A percentile compares a stretch with the other conserved stretches of the same genome.
These are phyloP conservation scores for Tenrec ecaudatus DNA, from an alignment of 2,113 vertebrate species.

Conservation along the genomic window DNA sequence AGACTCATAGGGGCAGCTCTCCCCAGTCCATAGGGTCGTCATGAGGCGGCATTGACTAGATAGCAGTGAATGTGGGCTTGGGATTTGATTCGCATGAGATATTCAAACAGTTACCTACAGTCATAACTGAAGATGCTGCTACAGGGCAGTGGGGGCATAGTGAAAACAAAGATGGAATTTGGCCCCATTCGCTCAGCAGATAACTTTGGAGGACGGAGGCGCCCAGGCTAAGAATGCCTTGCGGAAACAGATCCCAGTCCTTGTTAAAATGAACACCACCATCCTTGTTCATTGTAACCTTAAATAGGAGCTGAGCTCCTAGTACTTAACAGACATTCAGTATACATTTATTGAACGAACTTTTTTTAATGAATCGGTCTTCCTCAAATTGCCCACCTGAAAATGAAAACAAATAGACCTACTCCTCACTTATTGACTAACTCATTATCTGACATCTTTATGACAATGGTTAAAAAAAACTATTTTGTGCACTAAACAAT, in stretches of 20 bases:
- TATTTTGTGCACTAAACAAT: background rate
- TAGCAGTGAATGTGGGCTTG: no score
- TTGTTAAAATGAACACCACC: conserved; percentile 25
- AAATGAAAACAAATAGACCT: conserved; percentile 8
- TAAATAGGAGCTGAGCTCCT: conserved; percentile 9
- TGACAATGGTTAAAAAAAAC: background rate
- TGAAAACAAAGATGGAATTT: background rate
- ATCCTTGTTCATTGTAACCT: background rate
- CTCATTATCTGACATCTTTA: background rate
- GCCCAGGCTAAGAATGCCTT: background rate
- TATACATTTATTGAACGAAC: conserved; percentile 40
- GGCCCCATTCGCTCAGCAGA: background rate
- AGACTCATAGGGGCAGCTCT: no score
- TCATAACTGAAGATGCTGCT: conserved; percentile 31
- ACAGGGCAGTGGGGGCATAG: background rate
- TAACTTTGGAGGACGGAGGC: background rate
- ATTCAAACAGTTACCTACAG: background rate
- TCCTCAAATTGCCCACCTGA: conserved; percentile 39
- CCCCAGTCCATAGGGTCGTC: no score
- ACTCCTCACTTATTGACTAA: background rate
- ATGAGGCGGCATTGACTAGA: no score
- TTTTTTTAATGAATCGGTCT: background rate
- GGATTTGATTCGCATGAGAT: background rate
- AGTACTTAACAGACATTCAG: background rate
- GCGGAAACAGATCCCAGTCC: background rate